phyloP scores from a whole-genome alignment of 2,113 vertebrate species.

The Albula goreensis region DNA sequence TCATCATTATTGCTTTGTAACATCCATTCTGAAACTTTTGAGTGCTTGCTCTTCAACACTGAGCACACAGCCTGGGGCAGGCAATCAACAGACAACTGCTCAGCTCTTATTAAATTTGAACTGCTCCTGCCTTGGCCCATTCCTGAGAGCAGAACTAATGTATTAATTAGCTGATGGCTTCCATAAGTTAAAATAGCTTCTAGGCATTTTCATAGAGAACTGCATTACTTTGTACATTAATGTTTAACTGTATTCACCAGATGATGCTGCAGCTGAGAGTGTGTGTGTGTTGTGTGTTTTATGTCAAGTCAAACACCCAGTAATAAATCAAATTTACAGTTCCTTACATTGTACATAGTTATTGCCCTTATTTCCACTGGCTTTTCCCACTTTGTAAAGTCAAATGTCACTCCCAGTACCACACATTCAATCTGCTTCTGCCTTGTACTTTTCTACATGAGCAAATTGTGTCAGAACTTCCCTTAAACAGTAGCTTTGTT shows the following conservation, averaged over 20 bases:
- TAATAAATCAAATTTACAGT: neutral
- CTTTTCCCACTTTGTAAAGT: too few species aligned
- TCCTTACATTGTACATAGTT: too few species aligned
- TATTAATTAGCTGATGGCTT: conserved; percentile 33
- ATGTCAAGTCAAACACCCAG: neutral
- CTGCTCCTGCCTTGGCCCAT: neutral
- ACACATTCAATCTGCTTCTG: too few species aligned
- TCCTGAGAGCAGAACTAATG: neutral
- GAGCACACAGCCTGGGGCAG: neutral
- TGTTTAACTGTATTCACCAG: conserved; percentile 17
- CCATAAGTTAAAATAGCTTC: conserved; percentile 22
- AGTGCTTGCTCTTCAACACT: neutral
- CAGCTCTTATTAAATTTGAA: neutral
- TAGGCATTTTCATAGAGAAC: conserved; percentile 6
- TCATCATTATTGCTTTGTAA: neutral
- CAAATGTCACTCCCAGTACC: too few species aligned
- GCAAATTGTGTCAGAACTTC: too few species aligned
- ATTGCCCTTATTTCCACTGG: too few species aligned
- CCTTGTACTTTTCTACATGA: too few species aligned
- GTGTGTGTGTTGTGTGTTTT: neutral
- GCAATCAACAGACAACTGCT: neutral
- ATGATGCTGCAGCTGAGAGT: neutral
- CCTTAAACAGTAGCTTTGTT: too few species aligned
- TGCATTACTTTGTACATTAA: conserved; percentile 17
- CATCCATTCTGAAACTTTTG: neutral